Conservation (phyloP, 2,797 vertebrate genomes). For the Acrocephalus scirpaceus region DNA sequence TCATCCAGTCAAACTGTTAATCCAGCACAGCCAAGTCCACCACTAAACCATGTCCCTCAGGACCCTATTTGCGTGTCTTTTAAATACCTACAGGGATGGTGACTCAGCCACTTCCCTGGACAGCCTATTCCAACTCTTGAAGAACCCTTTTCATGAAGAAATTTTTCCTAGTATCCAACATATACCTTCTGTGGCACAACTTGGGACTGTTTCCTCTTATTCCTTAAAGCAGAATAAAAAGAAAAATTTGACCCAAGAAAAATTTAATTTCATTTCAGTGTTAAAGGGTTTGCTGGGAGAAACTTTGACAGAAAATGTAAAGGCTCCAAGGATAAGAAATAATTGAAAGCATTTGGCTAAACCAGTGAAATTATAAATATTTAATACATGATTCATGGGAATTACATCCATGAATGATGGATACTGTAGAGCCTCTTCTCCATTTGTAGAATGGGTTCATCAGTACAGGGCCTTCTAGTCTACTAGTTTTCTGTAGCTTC, state of each 20-base stretch:
- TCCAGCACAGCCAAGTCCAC: not conserved
- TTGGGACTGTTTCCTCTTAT: not conserved
- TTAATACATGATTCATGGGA: not conserved
- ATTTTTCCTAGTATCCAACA: not conserved
- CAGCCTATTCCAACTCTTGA: not conserved
- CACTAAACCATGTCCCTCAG: not conserved
- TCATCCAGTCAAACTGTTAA: fast-evolving
- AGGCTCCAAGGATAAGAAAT: not conserved
- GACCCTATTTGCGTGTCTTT: not conserved
- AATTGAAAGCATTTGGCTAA: not conserved
- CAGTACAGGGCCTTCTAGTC: not conserved
- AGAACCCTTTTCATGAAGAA: not conserved
- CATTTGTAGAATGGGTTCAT: not conserved
- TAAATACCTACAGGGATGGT: not conserved
- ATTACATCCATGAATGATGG: not conserved
- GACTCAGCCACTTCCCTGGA: not conserved
- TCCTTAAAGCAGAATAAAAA: not conserved
- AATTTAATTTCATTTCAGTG: not conserved
- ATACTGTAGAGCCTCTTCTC: not conserved
- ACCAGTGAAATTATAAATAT: not conserved
- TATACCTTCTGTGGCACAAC: not conserved
- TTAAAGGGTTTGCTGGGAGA: not conserved
- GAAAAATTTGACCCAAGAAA: not conserved
- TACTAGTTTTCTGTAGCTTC: not conserved
- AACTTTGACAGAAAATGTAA: not conserved